phyloP scores from a whole-genome alignment of 2,888 invertebrate species.

The Mystacides longicornis region DNA sequence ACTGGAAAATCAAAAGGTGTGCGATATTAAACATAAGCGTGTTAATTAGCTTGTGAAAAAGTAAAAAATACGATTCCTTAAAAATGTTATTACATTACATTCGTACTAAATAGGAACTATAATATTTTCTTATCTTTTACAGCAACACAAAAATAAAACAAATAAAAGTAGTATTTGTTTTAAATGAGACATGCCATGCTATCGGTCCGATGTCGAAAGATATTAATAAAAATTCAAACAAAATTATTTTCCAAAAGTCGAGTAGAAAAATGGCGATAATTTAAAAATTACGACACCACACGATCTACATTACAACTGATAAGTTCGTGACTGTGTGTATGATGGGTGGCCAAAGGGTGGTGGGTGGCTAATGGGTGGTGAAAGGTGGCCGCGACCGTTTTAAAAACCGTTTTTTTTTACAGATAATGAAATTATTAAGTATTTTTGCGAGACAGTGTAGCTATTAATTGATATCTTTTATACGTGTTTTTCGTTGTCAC shows the following conservation, averaged over 20 bases:
- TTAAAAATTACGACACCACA: conserved; percentile 25
- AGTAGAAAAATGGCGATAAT: conserved; percentile 26
- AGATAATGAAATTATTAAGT: conserved; percentile 1
- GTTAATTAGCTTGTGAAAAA: too few relatives aligned
- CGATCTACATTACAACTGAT: conserved; percentile 20
- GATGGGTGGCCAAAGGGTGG: not conserved
- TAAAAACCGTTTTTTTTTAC: not conserved
- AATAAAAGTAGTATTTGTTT: too few relatives aligned
- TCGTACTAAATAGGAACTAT: too few relatives aligned
- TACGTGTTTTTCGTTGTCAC: too few relatives aligned
- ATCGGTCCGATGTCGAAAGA: not conserved
- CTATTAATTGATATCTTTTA: conserved; percentile 2
- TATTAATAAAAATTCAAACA: conserved; percentile 15
- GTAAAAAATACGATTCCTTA: too few relatives aligned
- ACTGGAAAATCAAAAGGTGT: too few relatives aligned
- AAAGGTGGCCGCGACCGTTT: not conserved
- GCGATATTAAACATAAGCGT: too few relatives aligned
- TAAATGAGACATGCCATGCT: not conserved
- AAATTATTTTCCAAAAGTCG: conserved; percentile 26
- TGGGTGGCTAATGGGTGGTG: not conserved
- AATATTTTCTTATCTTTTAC: too few relatives aligned
- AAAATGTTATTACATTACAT: too few relatives aligned
- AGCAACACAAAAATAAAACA: too few relatives aligned
- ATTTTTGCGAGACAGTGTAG: not conserved
- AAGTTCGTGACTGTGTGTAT: conserved; percentile 5